Evolutionary conservation across 2,888 invertebrate genomes (phyloP).

Genomic region (Tipula vernalis): DNA sequence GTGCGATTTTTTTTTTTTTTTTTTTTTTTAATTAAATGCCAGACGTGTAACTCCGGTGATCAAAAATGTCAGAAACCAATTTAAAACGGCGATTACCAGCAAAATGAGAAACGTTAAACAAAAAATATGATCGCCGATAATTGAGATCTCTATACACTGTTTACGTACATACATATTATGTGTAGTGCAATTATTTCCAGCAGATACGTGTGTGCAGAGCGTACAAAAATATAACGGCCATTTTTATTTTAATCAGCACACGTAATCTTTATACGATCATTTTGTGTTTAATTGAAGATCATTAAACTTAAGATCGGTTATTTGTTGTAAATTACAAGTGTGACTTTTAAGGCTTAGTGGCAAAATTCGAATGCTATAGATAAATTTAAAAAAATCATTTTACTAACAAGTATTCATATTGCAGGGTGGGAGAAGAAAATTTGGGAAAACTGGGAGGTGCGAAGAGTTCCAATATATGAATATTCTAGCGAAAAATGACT

Average conservation of each 20-base stretch:
- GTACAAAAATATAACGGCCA: background rate
- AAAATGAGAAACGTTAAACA: background rate
- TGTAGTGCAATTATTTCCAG: background rate
- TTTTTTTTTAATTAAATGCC: background rate
- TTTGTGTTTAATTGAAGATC: background rate
- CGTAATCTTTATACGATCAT: background rate
- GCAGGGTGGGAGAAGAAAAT: too few species aligned
- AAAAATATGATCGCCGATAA: background rate
- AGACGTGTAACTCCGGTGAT: constrained; percentile 4
- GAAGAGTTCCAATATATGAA: too few species aligned
- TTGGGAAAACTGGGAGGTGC: too few species aligned
- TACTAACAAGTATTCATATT: too few species aligned
- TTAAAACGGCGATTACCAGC: background rate
- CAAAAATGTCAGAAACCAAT: background rate
- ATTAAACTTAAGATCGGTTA: background rate
- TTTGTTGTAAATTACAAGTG: too few species aligned
- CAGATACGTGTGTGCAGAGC: background rate
- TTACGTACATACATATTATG: background rate
- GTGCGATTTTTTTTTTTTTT: background rate
- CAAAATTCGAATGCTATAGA: too few species aligned
- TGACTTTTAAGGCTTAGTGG: too few species aligned
- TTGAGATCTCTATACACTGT: background rate
- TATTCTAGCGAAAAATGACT: too few species aligned
- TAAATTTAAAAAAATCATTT: too few species aligned
- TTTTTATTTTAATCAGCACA: background rate